Evolutionary conservation across 2,113 vertebrate genomes (phyloP), one percentile per base, ranked within the genome.

Genomic region (Arizona elegans): DNA sequence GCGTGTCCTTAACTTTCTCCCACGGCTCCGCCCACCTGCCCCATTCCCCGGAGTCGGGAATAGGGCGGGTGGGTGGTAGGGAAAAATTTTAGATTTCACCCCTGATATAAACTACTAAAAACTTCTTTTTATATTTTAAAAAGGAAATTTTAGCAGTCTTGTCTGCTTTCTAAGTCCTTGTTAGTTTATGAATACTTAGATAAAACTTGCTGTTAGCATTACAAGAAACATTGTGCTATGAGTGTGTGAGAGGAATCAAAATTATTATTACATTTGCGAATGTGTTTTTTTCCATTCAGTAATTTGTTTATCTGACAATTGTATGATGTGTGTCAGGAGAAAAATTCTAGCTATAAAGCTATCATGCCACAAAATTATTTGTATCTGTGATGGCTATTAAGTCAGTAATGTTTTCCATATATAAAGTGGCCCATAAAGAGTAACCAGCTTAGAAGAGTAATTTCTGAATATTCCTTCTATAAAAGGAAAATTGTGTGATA

Each of bases 221-320:
- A 87, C 91, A 92, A 75, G 43, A 95, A 93, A 93, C 93, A 91
- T 0, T 53, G 43, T 90, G 90, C 91, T 95, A 94, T 33, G 62
- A 9, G 92, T 54, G 24, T 43, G 55, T 53, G 88, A 93, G n/a
- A 88, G 5, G 89, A 96, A 91, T 43, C 90, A 92, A 92, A 96
- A 95, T 96, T 95, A 96, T 89, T 96, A 96, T 92, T 59, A 93
- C 93, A 94, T 96, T 96, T 92, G 75, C 55, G 87, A 70, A 86
- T 94, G 47, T 89, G 93, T 65, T 95, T 94, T 95, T 70, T 92
- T 95, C 90, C 54, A 94, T 43, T 62, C 92, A 90, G 86, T 59
- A 96, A 95, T 70, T 11, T 88, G 53, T 91, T 95, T 93, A 96
- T 96, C 95, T 96, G 92, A 96, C 56, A 91, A 52, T 94, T 93